Conservation (phyloP, 2,113 vertebrate species). For the Takifugu bimaculatus region DNA sequence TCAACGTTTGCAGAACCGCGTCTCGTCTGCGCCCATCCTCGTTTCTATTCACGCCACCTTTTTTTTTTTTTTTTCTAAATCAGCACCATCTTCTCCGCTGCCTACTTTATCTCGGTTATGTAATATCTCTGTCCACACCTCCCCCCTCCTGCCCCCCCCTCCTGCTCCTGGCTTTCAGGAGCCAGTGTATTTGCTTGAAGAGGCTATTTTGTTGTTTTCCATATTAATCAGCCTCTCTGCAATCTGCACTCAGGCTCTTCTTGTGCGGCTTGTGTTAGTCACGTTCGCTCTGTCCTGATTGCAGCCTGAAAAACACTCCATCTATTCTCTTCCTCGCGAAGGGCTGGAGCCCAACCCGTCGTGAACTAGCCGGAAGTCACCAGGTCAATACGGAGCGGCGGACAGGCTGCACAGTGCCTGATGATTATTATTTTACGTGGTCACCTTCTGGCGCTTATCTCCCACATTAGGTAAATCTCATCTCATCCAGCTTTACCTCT, state of each 20-base stretch:
- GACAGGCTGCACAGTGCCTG: too few species aligned
- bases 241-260: conserved; percentile 15
- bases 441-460: conserved; percentile 23
- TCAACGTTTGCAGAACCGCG: too few species aligned
- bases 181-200: conserved; percentile 11
- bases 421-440: not conserved
- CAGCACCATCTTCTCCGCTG: not conserved
- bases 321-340: not conserved
- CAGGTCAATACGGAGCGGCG: too few species aligned
- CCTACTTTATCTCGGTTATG: not conserved
- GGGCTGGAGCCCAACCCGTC: too few species aligned
- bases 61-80: not conserved
- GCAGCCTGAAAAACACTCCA: conserved; percentile 25
- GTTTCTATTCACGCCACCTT: not conserved
- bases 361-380: too few species aligned
- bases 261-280: not conserved
- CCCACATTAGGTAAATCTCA: conserved; percentile 9
- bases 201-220: conserved; percentile 21
- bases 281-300: conserved; percentile 13
- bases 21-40: not conserved
- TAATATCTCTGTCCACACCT: not conserved
- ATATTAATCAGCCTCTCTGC: conserved; percentile 36
- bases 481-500: conserved; percentile 19
- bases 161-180: conserved; percentile 22
- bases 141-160: too few species aligned